These are phyloP conservation scores for Xenopus petersii DNA, from an alignment of 2,797 vertebrate genomes.

Conservation along the genomic window DNA sequence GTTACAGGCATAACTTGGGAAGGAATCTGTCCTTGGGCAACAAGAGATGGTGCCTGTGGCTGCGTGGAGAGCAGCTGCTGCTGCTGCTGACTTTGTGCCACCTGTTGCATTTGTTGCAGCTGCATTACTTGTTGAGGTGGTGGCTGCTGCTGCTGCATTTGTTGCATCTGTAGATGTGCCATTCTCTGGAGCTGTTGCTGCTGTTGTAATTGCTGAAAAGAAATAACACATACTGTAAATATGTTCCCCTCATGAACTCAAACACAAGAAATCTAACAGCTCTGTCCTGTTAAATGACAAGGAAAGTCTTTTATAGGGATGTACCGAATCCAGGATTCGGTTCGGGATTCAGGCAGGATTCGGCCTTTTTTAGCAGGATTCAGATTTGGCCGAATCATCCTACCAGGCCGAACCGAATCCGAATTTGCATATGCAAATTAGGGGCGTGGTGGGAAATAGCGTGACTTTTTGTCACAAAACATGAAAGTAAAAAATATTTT, in stretches of 20 bases:
- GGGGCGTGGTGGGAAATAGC: no score
- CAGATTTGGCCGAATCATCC: no score
- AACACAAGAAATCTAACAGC: no score
- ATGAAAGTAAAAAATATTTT: no score
- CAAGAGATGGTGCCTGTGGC: constrained; percentile 73
- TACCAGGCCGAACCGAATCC: no score
- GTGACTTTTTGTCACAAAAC: no score
- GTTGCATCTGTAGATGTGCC: constrained; percentile 63
- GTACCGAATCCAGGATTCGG: no score
- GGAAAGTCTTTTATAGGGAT: no score
- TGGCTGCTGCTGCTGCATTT: constrained; percentile 60
- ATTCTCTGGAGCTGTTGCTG: constrained; percentile 64
- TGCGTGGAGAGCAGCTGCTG: constrained; percentile 78
- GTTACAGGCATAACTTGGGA: constrained; percentile 68
- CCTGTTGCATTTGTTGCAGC: constrained; percentile 61
- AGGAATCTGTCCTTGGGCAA: constrained; percentile 79
- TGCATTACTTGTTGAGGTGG: constrained; percentile 60
- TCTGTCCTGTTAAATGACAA: no score
- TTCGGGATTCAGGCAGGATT: no score
- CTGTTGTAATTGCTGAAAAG: constrained; percentile 68
- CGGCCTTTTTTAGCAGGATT: no score
- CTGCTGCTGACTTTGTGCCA: constrained; percentile 67
- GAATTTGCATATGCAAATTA: no score
- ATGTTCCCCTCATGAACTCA: not conserved
- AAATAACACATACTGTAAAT: not conserved